These are phyloP conservation scores for Ageneiosus marmoratus DNA, from an alignment of 2,113 vertebrate genomes.

Conservation along the genomic window DNA sequence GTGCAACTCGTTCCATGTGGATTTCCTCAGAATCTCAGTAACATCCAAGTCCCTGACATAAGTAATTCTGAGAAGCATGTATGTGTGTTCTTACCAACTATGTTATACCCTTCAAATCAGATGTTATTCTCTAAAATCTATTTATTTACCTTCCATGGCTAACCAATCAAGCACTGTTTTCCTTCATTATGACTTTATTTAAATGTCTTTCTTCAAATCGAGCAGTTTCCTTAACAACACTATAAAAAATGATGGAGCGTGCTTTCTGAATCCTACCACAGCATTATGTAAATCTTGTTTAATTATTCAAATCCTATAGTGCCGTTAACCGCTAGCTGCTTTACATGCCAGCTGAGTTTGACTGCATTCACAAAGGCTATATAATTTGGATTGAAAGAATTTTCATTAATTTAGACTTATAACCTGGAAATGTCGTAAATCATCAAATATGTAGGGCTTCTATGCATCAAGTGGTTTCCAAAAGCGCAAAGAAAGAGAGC, in stretches of 20 bases:
- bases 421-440: not conserved
- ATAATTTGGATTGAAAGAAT: too few species aligned
- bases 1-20: too few species aligned
- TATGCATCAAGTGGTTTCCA: not conserved
- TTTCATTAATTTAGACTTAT: not conserved
- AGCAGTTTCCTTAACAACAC: not conserved
- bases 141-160: not conserved
- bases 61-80: not conserved
- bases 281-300: slow-evolving; percentile 15
- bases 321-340: slow-evolving; percentile 11
- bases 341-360: not conserved
- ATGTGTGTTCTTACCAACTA: not conserved
- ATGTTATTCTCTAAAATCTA: not conserved
- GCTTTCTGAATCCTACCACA: not conserved
- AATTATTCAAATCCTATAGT: slow-evolving; percentile 34
- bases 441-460: not conserved
- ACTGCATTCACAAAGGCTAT: not conserved
- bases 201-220: not conserved
- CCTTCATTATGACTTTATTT: not conserved
- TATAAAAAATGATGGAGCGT: not conserved
- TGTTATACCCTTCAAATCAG: not conserved
- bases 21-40: not conserved
- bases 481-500: not conserved
- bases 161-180: not conserved
- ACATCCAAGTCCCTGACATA: not conserved